Evolutionary conservation across 2,888 invertebrate genomes (phyloP).

Genomic region (Drosophila buzzatii): DNA sequence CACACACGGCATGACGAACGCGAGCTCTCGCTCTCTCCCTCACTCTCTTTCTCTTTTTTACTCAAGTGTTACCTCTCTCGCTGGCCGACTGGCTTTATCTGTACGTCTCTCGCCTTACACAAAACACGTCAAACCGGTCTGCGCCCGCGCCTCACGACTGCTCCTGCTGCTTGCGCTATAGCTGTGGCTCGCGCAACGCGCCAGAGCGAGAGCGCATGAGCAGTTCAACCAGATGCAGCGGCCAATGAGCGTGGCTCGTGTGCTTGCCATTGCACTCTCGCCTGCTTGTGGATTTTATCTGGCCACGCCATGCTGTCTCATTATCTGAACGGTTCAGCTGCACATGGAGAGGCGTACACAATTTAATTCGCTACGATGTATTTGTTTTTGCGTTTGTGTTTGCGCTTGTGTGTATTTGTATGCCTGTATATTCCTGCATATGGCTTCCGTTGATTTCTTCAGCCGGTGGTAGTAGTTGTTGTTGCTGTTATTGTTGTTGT

Average conservation of each 20-base stretch:
- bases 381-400: slow-evolving; percentile 15
- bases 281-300: slow-evolving; percentile 81
- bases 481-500: slow-evolving; percentile 2
- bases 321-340: slow-evolving; percentile 48
- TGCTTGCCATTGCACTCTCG: slow-evolving; percentile 56
- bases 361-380: slow-evolving; percentile 65
- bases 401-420: slow-evolving; percentile 29
- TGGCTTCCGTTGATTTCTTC: slow-evolving; percentile 74
- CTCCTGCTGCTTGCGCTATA: slow-evolving; percentile 12
- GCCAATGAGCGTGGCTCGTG: slow-evolving; percentile 37
- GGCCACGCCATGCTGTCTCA: slow-evolving; percentile 61
- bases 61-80: slow-evolving; percentile 1
- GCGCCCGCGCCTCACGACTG: slow-evolving; percentile 14
- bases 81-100: slow-evolving; percentile 5
- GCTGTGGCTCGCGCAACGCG: slow-evolving; percentile 24
- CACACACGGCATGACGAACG: slow-evolving; percentile 26
- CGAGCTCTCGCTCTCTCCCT: slow-evolving; percentile 23
- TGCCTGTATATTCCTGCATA: slow-evolving; percentile 67
- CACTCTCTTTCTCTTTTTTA: slow-evolving; percentile 8
- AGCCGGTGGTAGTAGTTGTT: slow-evolving; percentile 17
- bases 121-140: slow-evolving; percentile 68
- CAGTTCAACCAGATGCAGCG: slow-evolving; percentile 1
- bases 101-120: slow-evolving; percentile 40
- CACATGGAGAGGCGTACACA: slow-evolving; percentile 65
- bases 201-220: slow-evolving; percentile 27